Conservation (phyloP, 2,888 invertebrate species). For the Laspeyria flexula region DNA sequence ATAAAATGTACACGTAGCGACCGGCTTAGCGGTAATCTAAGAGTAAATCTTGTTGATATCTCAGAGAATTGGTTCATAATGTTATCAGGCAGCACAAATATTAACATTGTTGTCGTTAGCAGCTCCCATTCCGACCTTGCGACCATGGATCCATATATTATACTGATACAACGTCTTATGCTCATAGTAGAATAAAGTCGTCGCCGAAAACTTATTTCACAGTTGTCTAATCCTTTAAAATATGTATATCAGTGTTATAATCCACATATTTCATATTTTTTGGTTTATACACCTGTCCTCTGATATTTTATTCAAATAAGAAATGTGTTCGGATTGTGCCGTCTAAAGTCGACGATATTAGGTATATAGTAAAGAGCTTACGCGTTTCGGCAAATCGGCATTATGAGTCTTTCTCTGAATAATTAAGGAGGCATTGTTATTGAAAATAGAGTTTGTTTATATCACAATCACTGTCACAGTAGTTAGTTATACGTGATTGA, state of each 20-base stretch:
- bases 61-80: constrained; percentile 80
- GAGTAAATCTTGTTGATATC: constrained; percentile 81
- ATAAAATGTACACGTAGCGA: constrained; percentile 63
- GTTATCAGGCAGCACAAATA: constrained; percentile 81
- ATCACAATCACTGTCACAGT: constrained; percentile 30
- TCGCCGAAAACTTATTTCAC: too few relatives aligned
- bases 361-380: too few relatives aligned
- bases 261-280: too few relatives aligned
- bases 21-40: constrained; percentile 79
- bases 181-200: background rate
- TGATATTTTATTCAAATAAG: too few relatives aligned
- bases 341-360: too few relatives aligned
- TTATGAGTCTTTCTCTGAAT: constrained; percentile 52
- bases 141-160: constrained; percentile 64
- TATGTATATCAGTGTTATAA: too few relatives aligned
- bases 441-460: constrained; percentile 54
- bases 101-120: constrained; percentile 74
- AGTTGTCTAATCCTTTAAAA: too few relatives aligned
- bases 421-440: constrained; percentile 55
- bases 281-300: too few relatives aligned
- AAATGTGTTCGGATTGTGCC: too few relatives aligned
- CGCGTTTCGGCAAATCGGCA: too few relatives aligned
- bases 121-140: constrained; percentile 73
- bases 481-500: constrained; percentile 35
- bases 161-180: constrained; percentile 53